Conservation (phyloP, 2,113 vertebrate species). For the Edolisoma coerulescens region DNA sequence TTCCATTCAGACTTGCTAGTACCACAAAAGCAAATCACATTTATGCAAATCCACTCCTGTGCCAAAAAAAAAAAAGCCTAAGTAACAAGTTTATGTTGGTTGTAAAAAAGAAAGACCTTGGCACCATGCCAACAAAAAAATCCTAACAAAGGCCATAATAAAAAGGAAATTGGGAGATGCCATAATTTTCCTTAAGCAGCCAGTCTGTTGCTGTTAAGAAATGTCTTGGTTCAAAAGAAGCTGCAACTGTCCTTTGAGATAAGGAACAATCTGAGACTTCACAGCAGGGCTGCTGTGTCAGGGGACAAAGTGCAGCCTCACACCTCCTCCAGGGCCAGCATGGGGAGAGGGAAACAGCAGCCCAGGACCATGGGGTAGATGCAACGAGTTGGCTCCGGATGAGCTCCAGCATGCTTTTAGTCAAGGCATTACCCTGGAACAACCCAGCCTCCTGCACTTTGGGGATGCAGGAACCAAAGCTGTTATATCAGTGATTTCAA, state of each 20-base stretch:
- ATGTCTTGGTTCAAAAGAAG: not conserved
- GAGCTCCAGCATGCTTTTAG: not conserved
- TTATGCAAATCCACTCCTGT: not conserved
- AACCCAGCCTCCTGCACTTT: fast-evolving
- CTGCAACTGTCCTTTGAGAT: not conserved
- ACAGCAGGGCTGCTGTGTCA: not conserved
- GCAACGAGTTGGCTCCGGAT: fast-evolving
- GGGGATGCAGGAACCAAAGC: not conserved
- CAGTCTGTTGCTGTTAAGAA: not conserved
- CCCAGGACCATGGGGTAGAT: not conserved
- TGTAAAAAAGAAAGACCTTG: not conserved
- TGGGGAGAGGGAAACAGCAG: not conserved
- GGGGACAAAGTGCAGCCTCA: not conserved
- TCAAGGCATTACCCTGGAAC: not conserved
- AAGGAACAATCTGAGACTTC: not conserved
- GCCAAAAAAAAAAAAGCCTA: not conserved
- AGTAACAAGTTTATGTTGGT: not conserved
- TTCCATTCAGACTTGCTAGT: not conserved
- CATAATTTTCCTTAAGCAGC: not conserved
- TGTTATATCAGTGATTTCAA: not conserved
- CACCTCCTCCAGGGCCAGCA: not conserved
- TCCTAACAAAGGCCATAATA: not conserved
- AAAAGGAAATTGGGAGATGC: not conserved
- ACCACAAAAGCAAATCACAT: not conserved
- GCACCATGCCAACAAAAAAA: not conserved